Base-by-base conservation (phyloP, 2,888 invertebrate genomes). In the Tachina lurida region DNA sequence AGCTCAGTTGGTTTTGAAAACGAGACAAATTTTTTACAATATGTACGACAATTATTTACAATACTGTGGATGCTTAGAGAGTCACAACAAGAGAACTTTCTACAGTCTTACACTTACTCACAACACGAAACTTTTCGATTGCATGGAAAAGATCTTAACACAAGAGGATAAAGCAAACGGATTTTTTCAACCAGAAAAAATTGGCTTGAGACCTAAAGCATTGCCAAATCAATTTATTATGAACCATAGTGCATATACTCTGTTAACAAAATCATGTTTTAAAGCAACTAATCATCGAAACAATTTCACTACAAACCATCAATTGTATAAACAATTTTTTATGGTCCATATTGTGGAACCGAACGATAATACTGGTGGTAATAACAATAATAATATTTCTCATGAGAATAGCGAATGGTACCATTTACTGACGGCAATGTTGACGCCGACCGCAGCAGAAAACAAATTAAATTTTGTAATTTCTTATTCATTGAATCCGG, bases 21-120 rank as follows among this genome's bases (percentile, higher is more conserved):
- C 97, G 45, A 92, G 97, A 7, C 96, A 96, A 91, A 96, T 96
- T 88, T 97, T 85, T 93, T 96, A 70, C 92, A 94, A 80, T 60
- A 87, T 87, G 7, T 91, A 88, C 54, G 63, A 88, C 41, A 87
- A 90, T 41, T 89, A 89, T 63, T 71, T 91, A 39, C 88, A 89
- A 86, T 84, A 87, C 62, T 89, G 89, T 76, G 88, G 88, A 41
- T 87, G 82, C 47, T 76, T 81, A 63, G 90, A 90, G 22, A 89
- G 87, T 76, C 88, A 88, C 84, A 88, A 88, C 87, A 89, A 88
- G 54, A 88, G 88, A 19, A 65, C 84, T 7, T 87, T 84, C 15
- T 65, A 78, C 31, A 79, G n/a, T 54, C 19, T 70, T 10, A 45
- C 67, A 10, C 17, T 88, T 8, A 31, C 65, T 7, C 86, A 88